These are phyloP conservation scores for Tillus elongatus DNA, from an alignment of 2,888 invertebrate genomes.

Conservation along the genomic window DNA sequence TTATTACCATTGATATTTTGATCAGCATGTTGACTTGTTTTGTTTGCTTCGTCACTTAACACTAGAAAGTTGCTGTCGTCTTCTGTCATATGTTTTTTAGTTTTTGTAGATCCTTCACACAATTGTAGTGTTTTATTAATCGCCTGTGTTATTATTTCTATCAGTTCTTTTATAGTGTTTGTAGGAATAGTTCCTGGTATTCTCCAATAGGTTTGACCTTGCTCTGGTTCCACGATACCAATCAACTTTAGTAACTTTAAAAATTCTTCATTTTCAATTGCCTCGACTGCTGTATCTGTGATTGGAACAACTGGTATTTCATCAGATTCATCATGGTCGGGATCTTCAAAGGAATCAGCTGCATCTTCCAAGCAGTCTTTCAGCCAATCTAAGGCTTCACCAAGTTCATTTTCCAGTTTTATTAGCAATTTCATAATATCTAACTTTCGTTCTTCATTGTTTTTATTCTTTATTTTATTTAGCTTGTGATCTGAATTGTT, in stretches of 20 bases:
- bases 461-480: slow-evolving; percentile 1
- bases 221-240: slow-evolving; percentile 60
- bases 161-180: slow-evolving; percentile 48
- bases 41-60: too few relatives aligned
- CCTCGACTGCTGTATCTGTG: slow-evolving; percentile 56
- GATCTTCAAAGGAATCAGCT: slow-evolving; percentile 61
- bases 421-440: slow-evolving; percentile 7
- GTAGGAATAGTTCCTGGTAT: slow-evolving; percentile 59
- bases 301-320: slow-evolving; percentile 74
- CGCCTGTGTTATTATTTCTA: slow-evolving; percentile 48
- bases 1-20: not conserved
- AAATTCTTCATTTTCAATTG: slow-evolving; percentile 66
- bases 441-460: not conserved
- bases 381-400: slow-evolving; percentile 63
- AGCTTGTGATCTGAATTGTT: slow-evolving; percentile 2
- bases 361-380: slow-evolving; percentile 63
- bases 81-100: too few relatives aligned
- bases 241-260: slow-evolving; percentile 58
- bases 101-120: not conserved
- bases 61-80: too few relatives aligned
- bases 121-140: slow-evolving; percentile 44
- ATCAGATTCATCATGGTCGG: slow-evolving; percentile 49
- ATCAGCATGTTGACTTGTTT: slow-evolving; percentile 4
- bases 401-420: slow-evolving; percentile 20
- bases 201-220: slow-evolving; percentile 75